These are phyloP conservation scores for Pammene aurita DNA, from an alignment of 2,888 invertebrate genomes.

Conservation along the genomic window DNA sequence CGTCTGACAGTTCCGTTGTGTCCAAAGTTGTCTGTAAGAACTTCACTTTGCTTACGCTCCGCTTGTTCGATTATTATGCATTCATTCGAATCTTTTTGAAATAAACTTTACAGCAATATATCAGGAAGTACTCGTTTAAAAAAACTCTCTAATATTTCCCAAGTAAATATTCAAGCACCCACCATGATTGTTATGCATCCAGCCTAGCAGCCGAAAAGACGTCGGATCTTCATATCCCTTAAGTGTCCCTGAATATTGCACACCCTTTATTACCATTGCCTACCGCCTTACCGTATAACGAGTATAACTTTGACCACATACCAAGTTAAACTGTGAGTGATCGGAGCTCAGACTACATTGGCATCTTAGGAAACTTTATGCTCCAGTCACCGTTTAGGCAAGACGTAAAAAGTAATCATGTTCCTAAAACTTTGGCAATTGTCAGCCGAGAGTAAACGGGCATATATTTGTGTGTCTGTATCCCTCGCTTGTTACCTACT, in stretches of 20 bases:
- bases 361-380: neutral
- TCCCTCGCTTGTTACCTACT: neutral
- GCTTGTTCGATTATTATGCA: too few species aligned
- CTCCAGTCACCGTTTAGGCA: neutral
- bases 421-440: conserved; percentile 11
- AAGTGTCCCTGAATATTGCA: conserved; percentile 21
- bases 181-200: conserved; percentile 6
- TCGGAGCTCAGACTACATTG: neutral
- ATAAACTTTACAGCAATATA: too few species aligned
- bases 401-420: conserved; percentile 13
- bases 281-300: neutral
- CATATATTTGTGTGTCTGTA: neutral
- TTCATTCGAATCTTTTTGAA: too few species aligned
- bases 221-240: conserved; percentile 7
- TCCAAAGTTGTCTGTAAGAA: too few species aligned
- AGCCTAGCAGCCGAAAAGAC: neutral
- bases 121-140: neutral
- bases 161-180: neutral
- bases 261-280: neutral
- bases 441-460: neutral
- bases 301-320: neutral
- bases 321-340: neutral
- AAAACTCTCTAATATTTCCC: neutral
- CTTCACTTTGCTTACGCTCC: too few species aligned
- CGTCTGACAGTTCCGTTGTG: too few species aligned